Evolutionary conservation across 92 coral and sea anemone genomes (phyloP), one percentile per base, ranked within the genome.

Genomic region (Epizoanthus ramosus): DNA sequence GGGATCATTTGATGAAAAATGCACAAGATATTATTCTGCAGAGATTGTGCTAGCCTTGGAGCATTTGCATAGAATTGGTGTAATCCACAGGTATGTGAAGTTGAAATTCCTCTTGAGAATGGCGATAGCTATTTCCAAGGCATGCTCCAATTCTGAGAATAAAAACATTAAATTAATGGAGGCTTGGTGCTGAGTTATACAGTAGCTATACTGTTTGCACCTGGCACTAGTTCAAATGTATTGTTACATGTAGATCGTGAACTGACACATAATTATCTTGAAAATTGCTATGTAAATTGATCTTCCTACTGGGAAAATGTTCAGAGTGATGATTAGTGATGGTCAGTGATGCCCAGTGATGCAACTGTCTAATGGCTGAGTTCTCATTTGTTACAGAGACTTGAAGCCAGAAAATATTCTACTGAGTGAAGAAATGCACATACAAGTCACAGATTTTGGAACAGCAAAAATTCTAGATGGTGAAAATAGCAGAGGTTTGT

Each of bases 371-470:
- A 22, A 19, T 23, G 35, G 59, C 24, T 52, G 22, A 39, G 8
- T 75, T 22, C 45, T 82, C n/a, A 35, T 60, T 52, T 76, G 56
- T 22, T 67, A 6, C 80, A 97, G 99, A 84, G 99, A 97, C 76
- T 80, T 97, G 65, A 97, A 97, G 81, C 99, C 99, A 47, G 99
- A 97, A 85, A 97, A 97, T 63, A 92, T 97, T 68, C 94, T 97
- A 15, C 68, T 97, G 64, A 96, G 86, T 92, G 98, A 93, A 83
- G 95, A 94, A 63, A 97, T 97, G 99, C 99, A 97, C 79, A 90
- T 97, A 47, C 93, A 97, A 79, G 94, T 97, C 72, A 97, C 99
- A 58, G 99, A 97, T 85, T 97, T 97, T 94, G 99, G 99, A n/a
- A 97, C 99, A n/a, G 99, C 99, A 60, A 97, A 97, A 87, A 94